Evolutionary conservation across 1,140 invertebrate species (phyloP), one percentile per base, ranked within the genome.

Genomic region (Procambarus virginalis): DNA sequence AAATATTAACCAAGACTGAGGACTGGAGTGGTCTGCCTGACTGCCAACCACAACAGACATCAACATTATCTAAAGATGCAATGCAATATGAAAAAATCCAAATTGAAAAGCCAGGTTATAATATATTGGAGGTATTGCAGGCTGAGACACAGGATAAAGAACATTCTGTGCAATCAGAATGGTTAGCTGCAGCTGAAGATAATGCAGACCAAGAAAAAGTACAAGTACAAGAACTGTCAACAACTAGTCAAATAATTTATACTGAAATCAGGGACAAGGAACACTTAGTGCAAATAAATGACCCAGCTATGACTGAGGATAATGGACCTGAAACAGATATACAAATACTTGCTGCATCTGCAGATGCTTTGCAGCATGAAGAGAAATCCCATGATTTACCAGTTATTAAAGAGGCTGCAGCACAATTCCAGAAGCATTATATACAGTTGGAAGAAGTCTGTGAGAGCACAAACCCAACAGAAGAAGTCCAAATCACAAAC

Each of bases 131-230:
- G 3, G 70, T 86, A 3, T 75, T 77, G 2, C 22, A 60, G 46
- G 85, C 85, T 48, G 85, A 86, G 48, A 68, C 82, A 17, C 76
- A 90, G 58, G 78, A 77, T 73, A 86, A 87, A 14, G 80, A 77
- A 83, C 85, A 84, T 6, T 87, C 60, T n/a, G 70, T 77, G 6
- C 77, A 86, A 0, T 78, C 49, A 55, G 46, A 48, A 20, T 5
- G 17, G 48, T 4, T 17, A 80, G 34, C 12, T 80, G 22, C 55
- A 5, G 3, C 22, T 17, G 46, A 78, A 78, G 60, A 17, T 17
- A 64, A 64, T 17, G 60, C 17, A 17, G 60, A 20, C 17, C 20
- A 17, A 20, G 51, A 12, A 55, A 55, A 8, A 55, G 60, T 17
- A 4, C 17, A 10, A 64, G 34, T 34, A 34, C 34, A 34, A 34